Evolutionary conservation across 1,140 invertebrate species (phyloP).

Genomic region (Andrena cerasifolii): DNA sequence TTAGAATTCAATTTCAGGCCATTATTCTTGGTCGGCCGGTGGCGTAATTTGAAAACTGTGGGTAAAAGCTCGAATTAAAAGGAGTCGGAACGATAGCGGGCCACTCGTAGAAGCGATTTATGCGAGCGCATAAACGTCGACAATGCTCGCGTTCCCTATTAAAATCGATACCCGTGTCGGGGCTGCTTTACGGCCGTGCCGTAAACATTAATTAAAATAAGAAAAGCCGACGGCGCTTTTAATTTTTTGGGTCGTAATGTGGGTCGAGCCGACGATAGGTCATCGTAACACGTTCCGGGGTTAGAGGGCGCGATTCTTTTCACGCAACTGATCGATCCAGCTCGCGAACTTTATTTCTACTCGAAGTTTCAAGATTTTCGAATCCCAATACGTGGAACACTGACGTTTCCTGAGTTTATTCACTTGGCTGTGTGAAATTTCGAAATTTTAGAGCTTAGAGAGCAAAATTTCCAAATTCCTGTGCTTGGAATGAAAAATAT

Average conservation of each 20-base stretch:
- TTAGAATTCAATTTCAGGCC: constrained; percentile 29
- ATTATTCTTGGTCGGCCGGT: constrained; percentile 20
- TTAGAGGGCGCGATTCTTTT: too few species aligned
- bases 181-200: constrained; percentile 16
- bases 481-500: too few species aligned
- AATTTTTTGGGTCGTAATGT: constrained; percentile 57
- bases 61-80: constrained; percentile 64
- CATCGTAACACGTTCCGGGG: too few species aligned
- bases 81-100: constrained; percentile 29
- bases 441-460: too few species aligned
- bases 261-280: constrained; percentile 31
- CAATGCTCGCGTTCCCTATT: constrained; percentile 51
- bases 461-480: not conserved
- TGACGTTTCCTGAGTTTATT: too few species aligned
- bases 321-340: too few species aligned
- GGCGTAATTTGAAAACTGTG: constrained; percentile 53
- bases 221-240: constrained; percentile 44
- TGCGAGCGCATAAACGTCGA: constrained; percentile 59
- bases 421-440: too few species aligned
- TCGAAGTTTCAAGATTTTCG: too few species aligned
- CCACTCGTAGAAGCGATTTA: constrained; percentile 56
- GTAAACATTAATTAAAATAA: constrained; percentile 66
- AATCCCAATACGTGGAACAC: too few species aligned
- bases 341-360: too few species aligned
- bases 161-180: constrained; percentile 59